A percentile compares a stretch with the other conserved stretches of the same genome.
Conservation (phyloP, 2,888 invertebrate species). For the Drosophila falleni region DNA sequence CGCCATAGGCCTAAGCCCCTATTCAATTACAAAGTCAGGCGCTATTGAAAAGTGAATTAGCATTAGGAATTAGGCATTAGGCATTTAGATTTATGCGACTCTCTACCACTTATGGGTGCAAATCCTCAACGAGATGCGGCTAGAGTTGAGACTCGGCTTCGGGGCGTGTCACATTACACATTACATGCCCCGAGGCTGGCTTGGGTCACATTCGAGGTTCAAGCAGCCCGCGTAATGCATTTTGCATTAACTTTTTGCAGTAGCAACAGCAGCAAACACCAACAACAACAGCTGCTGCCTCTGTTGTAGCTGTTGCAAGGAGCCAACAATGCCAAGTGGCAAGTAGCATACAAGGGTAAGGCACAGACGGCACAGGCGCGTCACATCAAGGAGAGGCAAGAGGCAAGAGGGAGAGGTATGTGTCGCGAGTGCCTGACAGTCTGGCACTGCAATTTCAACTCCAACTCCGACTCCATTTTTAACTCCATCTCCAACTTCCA, state of each 20-base stretch:
- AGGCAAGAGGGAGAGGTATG: slow-evolving; percentile 12
- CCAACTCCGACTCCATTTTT: neutral
- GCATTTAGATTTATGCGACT: slow-evolving; percentile 60
- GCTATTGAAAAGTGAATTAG: slow-evolving; percentile 60
- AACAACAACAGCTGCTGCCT: slow-evolving; percentile 17
- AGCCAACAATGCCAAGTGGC: slow-evolving; percentile 69
- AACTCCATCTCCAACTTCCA: neutral
- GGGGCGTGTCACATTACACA: slow-evolving; percentile 58
- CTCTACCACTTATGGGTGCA: slow-evolving; percentile 46
- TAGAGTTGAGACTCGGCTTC: slow-evolving; percentile 20
- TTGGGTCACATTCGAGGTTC: slow-evolving; percentile 64
- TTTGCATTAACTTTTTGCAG: slow-evolving; percentile 69
- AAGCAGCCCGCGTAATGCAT: slow-evolving; percentile 77
- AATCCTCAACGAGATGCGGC: slow-evolving; percentile 44
- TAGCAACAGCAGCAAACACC: slow-evolving; percentile 26
- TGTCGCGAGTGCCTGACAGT: slow-evolving; percentile 52
- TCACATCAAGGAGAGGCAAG: slow-evolving; percentile 1
- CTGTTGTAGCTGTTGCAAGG: slow-evolving; percentile 31
- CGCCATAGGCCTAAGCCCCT: slow-evolving; percentile 18
- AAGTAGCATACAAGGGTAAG: slow-evolving; percentile 44
- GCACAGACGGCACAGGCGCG: slow-evolving; percentile 16
- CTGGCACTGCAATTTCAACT: slow-evolving; percentile 33
- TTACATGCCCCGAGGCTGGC: slow-evolving; percentile 49
- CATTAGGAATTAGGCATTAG: slow-evolving; percentile 62
- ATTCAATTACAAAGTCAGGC: slow-evolving; percentile 58